Evolutionary conservation across 2,888 invertebrate genomes (phyloP), one percentile per base, ranked within the genome.

Genomic region (Drosophila conformis): DNA sequence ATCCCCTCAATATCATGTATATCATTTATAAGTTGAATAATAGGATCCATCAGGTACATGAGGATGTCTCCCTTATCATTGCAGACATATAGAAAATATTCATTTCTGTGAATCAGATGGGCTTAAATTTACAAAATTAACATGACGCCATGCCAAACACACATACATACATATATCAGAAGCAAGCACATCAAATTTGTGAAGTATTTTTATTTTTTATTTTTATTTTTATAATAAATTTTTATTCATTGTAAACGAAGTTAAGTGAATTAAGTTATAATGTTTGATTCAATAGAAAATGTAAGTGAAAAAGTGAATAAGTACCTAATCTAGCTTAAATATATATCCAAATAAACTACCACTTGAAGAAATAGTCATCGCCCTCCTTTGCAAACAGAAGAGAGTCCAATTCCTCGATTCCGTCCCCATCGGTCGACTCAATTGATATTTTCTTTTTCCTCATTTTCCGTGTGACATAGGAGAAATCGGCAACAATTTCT

Each of bases 11-110:
- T 36, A 46, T 56, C 38, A 2, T 51, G 38, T 57, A 62, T 48
- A 71, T 71, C 77, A 67, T 48, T 46, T 56, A n/a, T 4, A 11
- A n/a, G 18, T 25, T 52, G 33, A 33, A 25, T 25, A 38, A 33
- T 25, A 52, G 53, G 5, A 27, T 49, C 25, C 25, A 25, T 25
- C 25, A 25, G 8, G 18, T 10, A 18, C 10, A 3, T 4, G 8
- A 15, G 4, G 29, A 51, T 29, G 27, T 29, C 29, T 51, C 0
- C 15, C 8, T 15, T 15, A 46, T 29, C n/a, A n/a, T 29, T 51
- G 11, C 29, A 29, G 6, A 5, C 6, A 4, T 10, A n/a, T n/a
- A n/a, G 15, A 25, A 46, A 46, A 21, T 21, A 42, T 21, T 42
- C 0, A 21, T 21, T 42, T 21, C 11, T 21, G 42, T 21, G 5